phyloP scores from a whole-genome alignment of 2,113 vertebrate species.

The Proteles cristata region DNA sequence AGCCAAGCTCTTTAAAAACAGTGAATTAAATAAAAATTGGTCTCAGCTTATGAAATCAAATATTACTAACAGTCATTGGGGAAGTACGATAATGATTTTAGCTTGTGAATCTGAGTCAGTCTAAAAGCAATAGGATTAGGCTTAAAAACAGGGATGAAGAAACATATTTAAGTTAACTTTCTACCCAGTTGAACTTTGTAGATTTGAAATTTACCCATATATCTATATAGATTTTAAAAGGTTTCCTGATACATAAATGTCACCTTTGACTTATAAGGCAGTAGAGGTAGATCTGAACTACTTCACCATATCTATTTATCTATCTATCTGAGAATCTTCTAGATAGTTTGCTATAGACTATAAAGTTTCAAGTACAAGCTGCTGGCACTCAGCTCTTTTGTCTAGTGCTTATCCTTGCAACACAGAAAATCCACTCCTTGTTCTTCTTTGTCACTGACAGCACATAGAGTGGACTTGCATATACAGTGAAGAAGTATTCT shows the following conservation, averaged over 20 bases:
- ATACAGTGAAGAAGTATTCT: not conserved
- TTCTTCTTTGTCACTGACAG: not conserved
- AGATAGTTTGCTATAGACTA: not conserved
- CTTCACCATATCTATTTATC: not conserved
- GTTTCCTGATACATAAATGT: conserved; percentile 41
- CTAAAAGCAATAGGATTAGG: not conserved
- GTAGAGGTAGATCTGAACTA: not conserved
- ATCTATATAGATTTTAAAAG: not conserved
- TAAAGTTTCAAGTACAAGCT: not conserved
- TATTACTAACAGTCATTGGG: not conserved
- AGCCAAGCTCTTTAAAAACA: conserved; percentile 16
- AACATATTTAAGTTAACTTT: not conserved
- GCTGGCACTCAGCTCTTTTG: not conserved
- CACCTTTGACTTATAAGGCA: not conserved
- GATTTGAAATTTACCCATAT: conserved; percentile 53
- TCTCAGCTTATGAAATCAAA: conserved; percentile 52
- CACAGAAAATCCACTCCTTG: not conserved
- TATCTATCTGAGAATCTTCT: not conserved
- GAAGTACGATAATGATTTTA: conserved; percentile 39
- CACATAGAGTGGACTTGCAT: not conserved
- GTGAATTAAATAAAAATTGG: conserved; percentile 44
- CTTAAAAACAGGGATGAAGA: not conserved
- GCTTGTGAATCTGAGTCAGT: not conserved
- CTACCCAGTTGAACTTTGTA: not conserved
- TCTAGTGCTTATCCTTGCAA: not conserved